Percentiles rank a stretch among this genome's conserved stretches.
These are phyloP conservation scores for Panagrolaimus sp. DNA, from an alignment of 1,140 invertebrate genomes.

Conservation along the genomic window DNA sequence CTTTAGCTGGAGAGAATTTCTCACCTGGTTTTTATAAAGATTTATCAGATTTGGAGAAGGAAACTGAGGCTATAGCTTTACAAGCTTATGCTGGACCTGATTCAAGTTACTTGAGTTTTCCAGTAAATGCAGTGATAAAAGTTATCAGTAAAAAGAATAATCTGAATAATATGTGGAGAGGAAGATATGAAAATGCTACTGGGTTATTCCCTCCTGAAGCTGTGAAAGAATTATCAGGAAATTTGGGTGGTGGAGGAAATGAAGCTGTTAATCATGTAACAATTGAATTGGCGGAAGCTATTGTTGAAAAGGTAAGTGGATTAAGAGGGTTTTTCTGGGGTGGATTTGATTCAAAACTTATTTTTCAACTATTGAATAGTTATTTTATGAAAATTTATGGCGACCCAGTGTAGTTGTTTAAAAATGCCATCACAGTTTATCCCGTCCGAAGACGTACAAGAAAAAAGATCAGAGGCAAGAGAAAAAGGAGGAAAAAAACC, in stretches of 20 bases:
- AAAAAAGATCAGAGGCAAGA: too few relatives aligned
- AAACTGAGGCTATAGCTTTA: conserved; percentile 44
- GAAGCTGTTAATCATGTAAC: conserved; percentile 45
- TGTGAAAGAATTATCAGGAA: conserved; percentile 39
- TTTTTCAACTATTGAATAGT: too few relatives aligned
- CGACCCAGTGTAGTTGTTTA: too few relatives aligned
- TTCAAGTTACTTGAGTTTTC: conserved; percentile 44
- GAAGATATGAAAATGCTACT: conserved; percentile 33
- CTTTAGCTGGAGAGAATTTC: conserved; percentile 1
- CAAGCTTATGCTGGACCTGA: conserved; percentile 38
- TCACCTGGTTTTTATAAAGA: conserved; percentile 54
- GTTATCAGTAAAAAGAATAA: conserved; percentile 48
- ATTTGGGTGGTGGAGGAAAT: neutral
- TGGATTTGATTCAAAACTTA: too few relatives aligned
- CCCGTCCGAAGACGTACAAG: too few relatives aligned
- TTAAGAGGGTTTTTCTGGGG: neutral
- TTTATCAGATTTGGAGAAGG: conserved; percentile 49
- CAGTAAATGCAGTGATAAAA: conserved; percentile 41
- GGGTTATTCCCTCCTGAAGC: conserved; percentile 56
- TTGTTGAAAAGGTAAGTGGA: conserved; percentile 31
- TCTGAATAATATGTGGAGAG: conserved; percentile 48
- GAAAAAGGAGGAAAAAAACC: too few relatives aligned
- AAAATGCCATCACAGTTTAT: too few relatives aligned
- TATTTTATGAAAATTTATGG: too few relatives aligned
- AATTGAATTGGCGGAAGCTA: conserved; percentile 48